phyloP scores from a whole-genome alignment of 2,113 vertebrate genomes.

The Sakesphorus luctuosus region DNA sequence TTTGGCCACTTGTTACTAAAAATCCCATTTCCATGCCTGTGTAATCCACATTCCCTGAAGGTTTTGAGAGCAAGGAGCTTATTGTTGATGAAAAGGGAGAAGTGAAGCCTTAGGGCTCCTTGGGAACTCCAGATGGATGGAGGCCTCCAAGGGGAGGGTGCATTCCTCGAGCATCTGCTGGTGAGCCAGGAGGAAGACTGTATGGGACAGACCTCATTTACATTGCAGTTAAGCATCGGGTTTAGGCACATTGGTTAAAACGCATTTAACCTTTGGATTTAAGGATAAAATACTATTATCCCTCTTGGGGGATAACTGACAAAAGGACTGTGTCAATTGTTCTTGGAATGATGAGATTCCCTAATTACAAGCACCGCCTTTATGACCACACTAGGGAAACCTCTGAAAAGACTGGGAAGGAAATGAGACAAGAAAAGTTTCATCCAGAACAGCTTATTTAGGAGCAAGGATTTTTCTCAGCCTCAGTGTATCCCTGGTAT shows the following conservation, averaged over 20 bases:
- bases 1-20: constrained; percentile 58
- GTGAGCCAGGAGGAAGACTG: neutral
- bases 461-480: constrained; percentile 16
- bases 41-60: constrained; percentile 50
- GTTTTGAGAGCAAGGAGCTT: constrained; percentile 47
- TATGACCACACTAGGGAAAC: neutral
- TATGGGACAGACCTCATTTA: neutral
- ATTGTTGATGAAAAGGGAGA: constrained; percentile 42
- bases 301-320: constrained; percentile 4
- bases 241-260: constrained; percentile 30
- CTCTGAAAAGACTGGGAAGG: neutral
- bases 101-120: neutral
- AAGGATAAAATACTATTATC: constrained; percentile 46
- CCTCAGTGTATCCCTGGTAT: neutral
- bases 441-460: neutral
- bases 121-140: constrained; percentile 7
- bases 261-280: constrained; percentile 28
- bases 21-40: constrained; percentile 44
- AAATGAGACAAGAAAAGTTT: neutral
- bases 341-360: neutral
- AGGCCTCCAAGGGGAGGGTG: constrained; percentile 12
- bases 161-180: neutral
- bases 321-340: constrained; percentile 26
- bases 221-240: neutral
- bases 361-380: constrained; percentile 2